These are phyloP conservation scores for Potorous gilbertii DNA, from an alignment of 2,797 vertebrate species.

Conservation along the genomic window DNA sequence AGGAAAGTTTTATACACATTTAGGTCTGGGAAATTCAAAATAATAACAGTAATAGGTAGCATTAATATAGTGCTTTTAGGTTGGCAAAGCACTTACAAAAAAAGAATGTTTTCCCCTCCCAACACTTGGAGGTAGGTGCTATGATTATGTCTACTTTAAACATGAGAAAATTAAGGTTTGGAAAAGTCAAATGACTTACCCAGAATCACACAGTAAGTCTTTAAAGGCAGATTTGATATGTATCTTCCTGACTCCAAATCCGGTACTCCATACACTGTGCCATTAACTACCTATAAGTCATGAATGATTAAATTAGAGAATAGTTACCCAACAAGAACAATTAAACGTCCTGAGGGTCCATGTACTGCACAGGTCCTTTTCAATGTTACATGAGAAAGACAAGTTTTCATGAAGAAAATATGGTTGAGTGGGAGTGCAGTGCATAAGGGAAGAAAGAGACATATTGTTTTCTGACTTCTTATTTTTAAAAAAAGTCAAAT, in stretches of 20 bases:
- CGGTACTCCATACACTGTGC: neutral
- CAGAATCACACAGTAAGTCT: neutral
- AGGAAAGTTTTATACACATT: slow-evolving; percentile 10
- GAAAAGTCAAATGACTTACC: neutral
- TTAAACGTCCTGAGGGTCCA: neutral
- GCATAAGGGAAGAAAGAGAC: neutral
- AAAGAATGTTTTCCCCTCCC: neutral
- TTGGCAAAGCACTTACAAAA: neutral
- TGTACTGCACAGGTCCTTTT: neutral
- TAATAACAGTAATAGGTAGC: neutral
- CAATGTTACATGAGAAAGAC: neutral
- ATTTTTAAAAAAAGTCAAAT: neutral
- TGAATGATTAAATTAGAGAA: neutral
- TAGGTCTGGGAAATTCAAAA: neutral
- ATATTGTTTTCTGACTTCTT: neutral
- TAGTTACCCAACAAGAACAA: neutral
- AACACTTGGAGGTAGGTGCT: neutral
- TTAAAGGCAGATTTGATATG: neutral
- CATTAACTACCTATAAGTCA: neutral
- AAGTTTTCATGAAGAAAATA: neutral
- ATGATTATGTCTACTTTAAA: neutral
- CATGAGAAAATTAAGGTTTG: neutral
- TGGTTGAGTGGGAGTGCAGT: neutral
- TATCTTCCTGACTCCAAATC: neutral
- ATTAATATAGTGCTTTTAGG: neutral